phyloP scores from a whole-genome alignment of 2,888 invertebrate species.

The Thereva unica region DNA sequence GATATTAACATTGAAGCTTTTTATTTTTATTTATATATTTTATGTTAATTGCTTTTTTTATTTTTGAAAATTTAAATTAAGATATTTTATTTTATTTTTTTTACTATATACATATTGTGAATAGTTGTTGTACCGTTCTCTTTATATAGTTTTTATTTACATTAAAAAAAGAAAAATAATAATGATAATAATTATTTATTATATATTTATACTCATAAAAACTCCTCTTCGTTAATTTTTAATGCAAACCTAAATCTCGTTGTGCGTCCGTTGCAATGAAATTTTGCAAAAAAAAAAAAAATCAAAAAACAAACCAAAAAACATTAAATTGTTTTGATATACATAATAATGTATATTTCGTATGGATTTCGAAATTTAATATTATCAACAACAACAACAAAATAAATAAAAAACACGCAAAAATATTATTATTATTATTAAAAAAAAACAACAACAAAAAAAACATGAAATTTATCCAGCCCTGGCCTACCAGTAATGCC shows the following conservation, averaged over 20 bases:
- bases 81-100: no score
- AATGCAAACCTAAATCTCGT: conserved; percentile 37
- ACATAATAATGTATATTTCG: neutral
- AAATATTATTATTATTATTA: neutral
- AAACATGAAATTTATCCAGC: no score
- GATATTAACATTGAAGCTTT: no score
- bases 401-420: neutral
- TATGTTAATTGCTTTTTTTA: no score
- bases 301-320: conserved; percentile 4
- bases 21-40: no score
- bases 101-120: no score
- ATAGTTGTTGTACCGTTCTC: no score
- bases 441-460: conserved; percentile 4
- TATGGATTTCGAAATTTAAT: neutral
- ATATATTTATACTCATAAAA: conserved; percentile 35
- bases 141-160: no score
- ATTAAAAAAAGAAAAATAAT: no score
- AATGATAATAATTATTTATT: no score
- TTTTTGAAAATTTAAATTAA: no score
- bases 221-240: conserved; percentile 33
- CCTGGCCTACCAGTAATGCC: conserved; percentile 48
- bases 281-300: conserved; percentile 25
- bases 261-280: conserved; percentile 39
- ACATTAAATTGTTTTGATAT: neutral
- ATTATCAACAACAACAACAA: neutral